A percentile compares a stretch with the other conserved stretches of the same genome.
These are phyloP conservation scores for Phacellophora camtschatica DNA, from an alignment of 30 jellyfish, hydroid and myxozoan species.

Conservation along the genomic window DNA sequence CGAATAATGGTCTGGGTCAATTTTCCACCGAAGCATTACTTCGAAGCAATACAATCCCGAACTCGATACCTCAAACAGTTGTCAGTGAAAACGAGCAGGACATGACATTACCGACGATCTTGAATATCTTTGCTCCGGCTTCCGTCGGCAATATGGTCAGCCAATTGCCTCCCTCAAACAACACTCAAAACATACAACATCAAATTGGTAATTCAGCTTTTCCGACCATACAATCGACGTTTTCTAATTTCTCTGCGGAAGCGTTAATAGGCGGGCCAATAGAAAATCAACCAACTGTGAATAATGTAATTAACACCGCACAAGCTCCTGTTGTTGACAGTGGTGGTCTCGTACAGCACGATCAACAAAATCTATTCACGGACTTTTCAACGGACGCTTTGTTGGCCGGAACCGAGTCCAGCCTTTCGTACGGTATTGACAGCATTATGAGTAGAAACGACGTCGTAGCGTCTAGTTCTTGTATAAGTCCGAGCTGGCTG, in stretches of 20 bases:
- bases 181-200: neutral
- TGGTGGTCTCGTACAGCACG: constrained; percentile 58
- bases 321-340: constrained; percentile 15
- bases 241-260: constrained; percentile 93
- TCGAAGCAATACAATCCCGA: constrained; percentile 6
- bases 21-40: constrained; percentile 59
- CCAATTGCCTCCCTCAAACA: constrained; percentile 31
- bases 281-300: constrained; percentile 32
- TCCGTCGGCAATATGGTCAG: constrained; percentile 66
- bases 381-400: constrained; percentile 87
- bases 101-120: constrained; percentile 77
- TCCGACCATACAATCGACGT: constrained; percentile 70
- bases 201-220: constrained; percentile 5
- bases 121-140: constrained; percentile 94
- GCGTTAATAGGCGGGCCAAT: constrained; percentile 63
- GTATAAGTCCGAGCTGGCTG: constrained; percentile 74
- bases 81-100: constrained; percentile 37
- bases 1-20: constrained; percentile 24
- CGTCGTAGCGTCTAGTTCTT: constrained; percentile 43
- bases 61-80: neutral
- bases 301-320: neutral
- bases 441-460: constrained; percentile 81
- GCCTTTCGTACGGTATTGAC: constrained; percentile 85
- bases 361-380: constrained; percentile 71
- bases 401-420: constrained; percentile 71